phyloP scores from a whole-genome alignment of 2,797 vertebrate species.

The Siniperca obscura region DNA sequence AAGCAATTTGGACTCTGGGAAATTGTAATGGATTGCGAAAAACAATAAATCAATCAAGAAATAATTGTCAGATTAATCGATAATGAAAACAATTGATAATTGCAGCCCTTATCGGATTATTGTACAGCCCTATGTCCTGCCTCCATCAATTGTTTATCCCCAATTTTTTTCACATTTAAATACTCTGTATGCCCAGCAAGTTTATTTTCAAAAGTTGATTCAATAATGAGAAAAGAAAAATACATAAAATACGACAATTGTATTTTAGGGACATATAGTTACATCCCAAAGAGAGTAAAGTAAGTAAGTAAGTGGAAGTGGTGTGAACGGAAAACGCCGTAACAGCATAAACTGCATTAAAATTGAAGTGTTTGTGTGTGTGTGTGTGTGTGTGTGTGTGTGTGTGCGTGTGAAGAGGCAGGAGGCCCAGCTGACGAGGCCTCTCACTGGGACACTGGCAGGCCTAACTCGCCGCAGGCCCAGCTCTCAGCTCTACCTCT shows the following conservation, averaged over 20 bases:
- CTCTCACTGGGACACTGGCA: constrained; percentile 88
- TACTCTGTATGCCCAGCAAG: not conserved
- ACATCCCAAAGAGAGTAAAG: not conserved
- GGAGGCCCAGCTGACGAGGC: constrained; percentile 86
- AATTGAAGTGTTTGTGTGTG: constrained; percentile 10
- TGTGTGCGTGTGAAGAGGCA: constrained; percentile 75
- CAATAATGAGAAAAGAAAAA: not conserved
- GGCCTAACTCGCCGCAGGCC: constrained; percentile 88
- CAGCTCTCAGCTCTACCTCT: constrained; percentile 92
- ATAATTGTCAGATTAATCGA: not conserved
- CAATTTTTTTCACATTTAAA: not conserved
- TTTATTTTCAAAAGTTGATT: not conserved
- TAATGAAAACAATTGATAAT: not conserved
- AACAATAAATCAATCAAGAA: not conserved
- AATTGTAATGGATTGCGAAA: not conserved
- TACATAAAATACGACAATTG: not conserved
- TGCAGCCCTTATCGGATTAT: not conserved
- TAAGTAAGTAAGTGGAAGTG: constrained; percentile 5
- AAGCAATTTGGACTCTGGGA: not conserved
- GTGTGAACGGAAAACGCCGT: constrained; percentile 38
- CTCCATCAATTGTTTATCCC: not conserved
- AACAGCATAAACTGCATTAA: constrained; percentile 49
- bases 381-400: constrained; percentile 37
- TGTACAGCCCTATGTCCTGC: not conserved
- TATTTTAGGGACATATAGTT: not conserved